Evolutionary conservation across 2,888 invertebrate genomes (phyloP), one percentile per base, ranked within the genome.

Genomic region (Lasioglossum morio): DNA sequence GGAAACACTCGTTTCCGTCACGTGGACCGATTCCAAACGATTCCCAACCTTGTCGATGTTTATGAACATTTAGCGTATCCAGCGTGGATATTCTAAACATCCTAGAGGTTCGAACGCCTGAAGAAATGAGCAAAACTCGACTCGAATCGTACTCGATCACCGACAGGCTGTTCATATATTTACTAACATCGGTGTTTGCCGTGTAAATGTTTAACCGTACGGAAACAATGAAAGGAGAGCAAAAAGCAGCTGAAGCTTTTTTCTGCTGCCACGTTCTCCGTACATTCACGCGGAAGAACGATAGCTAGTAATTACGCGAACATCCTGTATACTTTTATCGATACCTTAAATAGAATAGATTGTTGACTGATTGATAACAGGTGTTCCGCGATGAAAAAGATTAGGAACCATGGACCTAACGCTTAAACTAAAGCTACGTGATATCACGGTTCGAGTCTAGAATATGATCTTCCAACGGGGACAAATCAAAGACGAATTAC

Each of bases 361-460:
- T n/a, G 70, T 57, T 53, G 30, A 73, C 72, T 53, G 66, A 83
- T 75, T 4, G 57, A 70, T 27, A 48, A 48, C 14, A 48, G 46
- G 37, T 63, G 63, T 74, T 66, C 27, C 34, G 70, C 63, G 77
- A 75, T 63, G 75, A 79, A 79, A 70, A 83, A 82, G 83, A 83
- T 85, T 75, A 79, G 83, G 83, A 85, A 85, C 76, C 79, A 76
- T 76, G 83, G 79, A 83, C 78, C 72, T 83, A 85, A 85, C 76
- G 66, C 30, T 79, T 73, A 73, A 85, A 85, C 76, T 83, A 76
- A 79, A 57, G 46, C 79, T 79, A 85, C 53, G 72, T 46, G 66
- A 78, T 76, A 63, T 75, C 72, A 72, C 57, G 63, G 72, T 60
- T 78, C 66, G 63, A 70, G 85, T 69, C 76, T 73, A 83, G 73